Evolutionary conservation across 2,113 vertebrate species (phyloP).

Genomic region (Mirza zaza): DNA sequence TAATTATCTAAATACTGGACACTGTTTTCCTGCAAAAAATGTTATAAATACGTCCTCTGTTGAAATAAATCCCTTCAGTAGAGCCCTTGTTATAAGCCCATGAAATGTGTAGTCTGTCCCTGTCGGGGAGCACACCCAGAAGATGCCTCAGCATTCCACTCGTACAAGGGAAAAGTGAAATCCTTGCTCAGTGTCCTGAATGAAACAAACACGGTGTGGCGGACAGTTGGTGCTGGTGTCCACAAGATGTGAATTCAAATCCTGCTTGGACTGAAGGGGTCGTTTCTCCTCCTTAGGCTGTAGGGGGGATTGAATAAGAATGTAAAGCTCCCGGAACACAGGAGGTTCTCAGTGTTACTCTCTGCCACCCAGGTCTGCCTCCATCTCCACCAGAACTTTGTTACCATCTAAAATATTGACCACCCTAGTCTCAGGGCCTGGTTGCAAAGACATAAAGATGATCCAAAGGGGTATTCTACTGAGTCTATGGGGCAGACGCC

Average conservation of each 20-base stretch:
- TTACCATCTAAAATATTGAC: neutral
- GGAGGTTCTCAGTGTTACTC: neutral
- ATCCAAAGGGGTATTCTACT: neutral
- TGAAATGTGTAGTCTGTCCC: conserved; percentile 65
- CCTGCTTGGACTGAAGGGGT: neutral
- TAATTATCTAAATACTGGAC: conserved; percentile 36
- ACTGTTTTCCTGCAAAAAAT: conserved; percentile 64
- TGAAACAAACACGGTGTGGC: neutral
- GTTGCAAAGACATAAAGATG: neutral
- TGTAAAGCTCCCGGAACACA: neutral
- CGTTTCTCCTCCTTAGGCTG: neutral
- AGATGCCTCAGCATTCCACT: neutral
- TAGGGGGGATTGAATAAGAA: neutral
- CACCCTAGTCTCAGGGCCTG: neutral
- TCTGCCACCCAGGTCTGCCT: neutral
- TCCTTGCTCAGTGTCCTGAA: neutral
- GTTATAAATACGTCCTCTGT: conserved; percentile 81
- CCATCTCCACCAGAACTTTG: neutral
- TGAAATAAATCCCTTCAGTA: conserved; percentile 71
- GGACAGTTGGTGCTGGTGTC: neutral
- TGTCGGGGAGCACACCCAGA: neutral
- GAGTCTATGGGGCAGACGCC: neutral
- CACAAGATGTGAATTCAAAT: neutral
- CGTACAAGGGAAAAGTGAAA: neutral
- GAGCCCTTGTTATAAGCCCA: conserved; percentile 68